A percentile compares a stretch with the other conserved stretches of the same genome.
These are phyloP conservation scores for Drosophila nebulosa DNA, from an alignment of 1,140 invertebrate species.

Conservation along the genomic window DNA sequence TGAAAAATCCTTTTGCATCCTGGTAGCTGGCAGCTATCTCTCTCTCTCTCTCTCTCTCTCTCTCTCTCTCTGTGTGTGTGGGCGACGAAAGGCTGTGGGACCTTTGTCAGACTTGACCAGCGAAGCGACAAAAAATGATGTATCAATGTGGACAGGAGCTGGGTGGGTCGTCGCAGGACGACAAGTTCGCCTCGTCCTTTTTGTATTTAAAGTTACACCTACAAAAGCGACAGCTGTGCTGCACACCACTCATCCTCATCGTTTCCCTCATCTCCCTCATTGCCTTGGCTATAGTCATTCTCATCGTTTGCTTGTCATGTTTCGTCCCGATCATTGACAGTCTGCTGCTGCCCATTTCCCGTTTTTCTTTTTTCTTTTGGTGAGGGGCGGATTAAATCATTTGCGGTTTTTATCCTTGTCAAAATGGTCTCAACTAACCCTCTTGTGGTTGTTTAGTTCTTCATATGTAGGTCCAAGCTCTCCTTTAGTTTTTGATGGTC, in stretches of 20 bases:
- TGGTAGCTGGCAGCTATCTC: slow-evolving; percentile 41
- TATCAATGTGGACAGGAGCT: slow-evolving; percentile 44
- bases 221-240: slow-evolving; percentile 52
- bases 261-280: too few species aligned
- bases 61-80: background rate
- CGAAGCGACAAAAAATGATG: slow-evolving; percentile 69
- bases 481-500: slow-evolving; percentile 43
- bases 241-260: slow-evolving; percentile 4
- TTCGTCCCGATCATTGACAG: slow-evolving; percentile 26
- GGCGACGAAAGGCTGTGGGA: slow-evolving; percentile 15
- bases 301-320: slow-evolving; percentile 24
- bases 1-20: slow-evolving; percentile 58
- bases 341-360: background rate
- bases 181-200: slow-evolving; percentile 30
- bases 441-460: slow-evolving; percentile 1
- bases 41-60: background rate
- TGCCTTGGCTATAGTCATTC: background rate
- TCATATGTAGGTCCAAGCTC: background rate
- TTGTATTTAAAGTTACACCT: slow-evolving; percentile 69
- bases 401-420: slow-evolving; percentile 13
- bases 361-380: background rate
- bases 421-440: slow-evolving; percentile 3
- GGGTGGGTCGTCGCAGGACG: background rate
- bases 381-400: background rate
- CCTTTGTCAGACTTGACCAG: slow-evolving; percentile 62